Conservation (phyloP, 2,113 vertebrate species). For the Ictalurus furcatus region DNA sequence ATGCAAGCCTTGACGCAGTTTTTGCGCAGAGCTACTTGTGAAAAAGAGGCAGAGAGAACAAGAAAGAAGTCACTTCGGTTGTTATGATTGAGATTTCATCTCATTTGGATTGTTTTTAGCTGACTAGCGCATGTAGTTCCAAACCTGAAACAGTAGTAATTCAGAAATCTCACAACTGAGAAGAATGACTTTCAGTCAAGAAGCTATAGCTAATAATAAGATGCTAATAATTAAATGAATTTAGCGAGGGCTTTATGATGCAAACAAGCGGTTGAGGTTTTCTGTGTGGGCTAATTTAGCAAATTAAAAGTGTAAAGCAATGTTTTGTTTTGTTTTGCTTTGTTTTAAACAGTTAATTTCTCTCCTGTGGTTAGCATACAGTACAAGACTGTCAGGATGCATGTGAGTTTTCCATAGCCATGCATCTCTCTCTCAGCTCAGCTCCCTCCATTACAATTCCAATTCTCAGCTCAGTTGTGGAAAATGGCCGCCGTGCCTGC, state of each 20-base stretch:
- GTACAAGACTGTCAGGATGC: background rate
- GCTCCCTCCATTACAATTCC: slow-evolving; percentile 52
- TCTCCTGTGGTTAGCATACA: background rate
- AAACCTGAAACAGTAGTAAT: background rate
- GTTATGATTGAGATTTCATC: background rate
- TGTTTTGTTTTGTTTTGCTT: too few relatives aligned
- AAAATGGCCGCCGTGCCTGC: slow-evolving; percentile 49
- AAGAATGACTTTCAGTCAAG: background rate
- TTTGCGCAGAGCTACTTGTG: background rate
- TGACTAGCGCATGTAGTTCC: background rate
- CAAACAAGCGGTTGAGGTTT: background rate
- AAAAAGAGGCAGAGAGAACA: background rate
- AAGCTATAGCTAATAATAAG: background rate
- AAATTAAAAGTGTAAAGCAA: background rate
- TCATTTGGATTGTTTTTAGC: background rate
- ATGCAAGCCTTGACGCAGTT: background rate
- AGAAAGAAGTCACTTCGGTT: background rate
- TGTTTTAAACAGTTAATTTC: background rate
- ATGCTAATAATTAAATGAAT: background rate
- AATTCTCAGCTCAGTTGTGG: slow-evolving; percentile 18
- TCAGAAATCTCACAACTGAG: background rate
- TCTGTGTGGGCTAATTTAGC: background rate
- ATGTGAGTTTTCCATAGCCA: slow-evolving; percentile 16
- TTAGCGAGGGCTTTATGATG: background rate
- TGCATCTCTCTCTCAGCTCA: slow-evolving; percentile 26